phyloP scores from a whole-genome alignment of 64 coral and sea anemone genomes.

The Stichodactyla helianthus region DNA sequence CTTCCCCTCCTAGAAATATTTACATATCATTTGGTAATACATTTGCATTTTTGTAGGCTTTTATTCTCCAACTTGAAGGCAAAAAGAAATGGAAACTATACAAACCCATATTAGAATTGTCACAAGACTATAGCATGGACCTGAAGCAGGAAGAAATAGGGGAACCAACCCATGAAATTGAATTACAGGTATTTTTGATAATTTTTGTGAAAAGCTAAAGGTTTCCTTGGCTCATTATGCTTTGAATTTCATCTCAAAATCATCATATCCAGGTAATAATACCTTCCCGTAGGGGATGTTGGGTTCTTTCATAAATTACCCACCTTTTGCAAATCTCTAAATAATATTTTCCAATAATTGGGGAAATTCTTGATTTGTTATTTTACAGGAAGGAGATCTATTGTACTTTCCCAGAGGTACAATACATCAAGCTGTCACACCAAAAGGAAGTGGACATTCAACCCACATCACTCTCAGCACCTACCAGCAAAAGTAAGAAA shows the following conservation, averaged over 20 bases:
- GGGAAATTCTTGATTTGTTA: not conserved
- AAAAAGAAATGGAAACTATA: constrained; percentile 82
- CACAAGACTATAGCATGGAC: constrained; percentile 80
- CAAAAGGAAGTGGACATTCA: constrained; percentile 45
- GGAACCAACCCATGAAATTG: constrained; percentile 76
- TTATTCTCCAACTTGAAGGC: constrained; percentile 85
- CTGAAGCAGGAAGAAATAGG: constrained; percentile 58
- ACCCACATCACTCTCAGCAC: constrained; percentile 61
- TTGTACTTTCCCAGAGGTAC: constrained; percentile 91
- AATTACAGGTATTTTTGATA: constrained; percentile 45
- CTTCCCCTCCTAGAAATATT: not conserved
- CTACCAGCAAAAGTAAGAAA: constrained; percentile 81
- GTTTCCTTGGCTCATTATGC: too few species aligned
- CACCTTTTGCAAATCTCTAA: too few species aligned
- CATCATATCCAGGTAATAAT: too few species aligned
- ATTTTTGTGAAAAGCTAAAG: too few species aligned
- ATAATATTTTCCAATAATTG: too few species aligned
- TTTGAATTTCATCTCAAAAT: too few species aligned
- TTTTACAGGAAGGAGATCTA: constrained; percentile 71
- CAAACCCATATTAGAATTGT: constrained; percentile 54
- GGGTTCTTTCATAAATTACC: too few species aligned
- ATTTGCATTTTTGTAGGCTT: constrained; percentile 48
- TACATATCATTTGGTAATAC: not conserved
- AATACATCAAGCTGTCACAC: constrained; percentile 55
- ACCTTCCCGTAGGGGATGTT: too few species aligned